Evolutionary conservation across 2,888 invertebrate genomes (phyloP), one percentile per base, ranked within the genome.

Genomic region (Psococerastis gibbosa): DNA sequence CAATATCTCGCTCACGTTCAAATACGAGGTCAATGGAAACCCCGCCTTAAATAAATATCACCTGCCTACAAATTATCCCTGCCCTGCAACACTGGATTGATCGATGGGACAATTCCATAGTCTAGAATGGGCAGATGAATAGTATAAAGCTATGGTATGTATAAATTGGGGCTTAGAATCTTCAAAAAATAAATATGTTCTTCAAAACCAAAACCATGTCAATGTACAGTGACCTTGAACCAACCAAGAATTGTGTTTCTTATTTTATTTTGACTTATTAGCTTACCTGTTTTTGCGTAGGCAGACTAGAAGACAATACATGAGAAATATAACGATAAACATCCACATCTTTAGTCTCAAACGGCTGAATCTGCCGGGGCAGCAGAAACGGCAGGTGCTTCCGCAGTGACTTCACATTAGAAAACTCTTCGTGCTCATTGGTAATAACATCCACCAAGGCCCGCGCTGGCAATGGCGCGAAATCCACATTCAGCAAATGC

Each of bases 211-310:
- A n/a, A n/a, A n/a, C n/a, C n/a, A n/a, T n/a, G 31, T 11, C 9
- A 31, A 31, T 31, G n/a, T n/a, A 31, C 9, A 11, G n/a, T 31
- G 31, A n/a, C 31, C 9, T n/a, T 31, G n/a, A 31, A 31, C 9
- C 9, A 11, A 31, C 9, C n/a, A 31, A 11, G 9, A 31, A 31
- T 31, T 31, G 9, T 31, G 9, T 31, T 31, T 31, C n/a, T 31
- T 31, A 31, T 31, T 31, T 31, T 9, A n/a, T 31, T 31, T 11
- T 31, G 9, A 11, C n/a, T n/a, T n/a, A n/a, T n/a, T n/a, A n/a
- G n/a, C 9, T 6, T 38, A 38, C 38, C 38, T 38, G 38, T 20
- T 38, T 38, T 38, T 38, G n/a, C 17, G 38, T 18, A 11, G 38
- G 4, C 20, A 38, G 20, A 17, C 20, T 20, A 38, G n/a, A n/a